Evolutionary conservation across 2,888 invertebrate species (phyloP).

Genomic region (Sepiola atlantica): DNA sequence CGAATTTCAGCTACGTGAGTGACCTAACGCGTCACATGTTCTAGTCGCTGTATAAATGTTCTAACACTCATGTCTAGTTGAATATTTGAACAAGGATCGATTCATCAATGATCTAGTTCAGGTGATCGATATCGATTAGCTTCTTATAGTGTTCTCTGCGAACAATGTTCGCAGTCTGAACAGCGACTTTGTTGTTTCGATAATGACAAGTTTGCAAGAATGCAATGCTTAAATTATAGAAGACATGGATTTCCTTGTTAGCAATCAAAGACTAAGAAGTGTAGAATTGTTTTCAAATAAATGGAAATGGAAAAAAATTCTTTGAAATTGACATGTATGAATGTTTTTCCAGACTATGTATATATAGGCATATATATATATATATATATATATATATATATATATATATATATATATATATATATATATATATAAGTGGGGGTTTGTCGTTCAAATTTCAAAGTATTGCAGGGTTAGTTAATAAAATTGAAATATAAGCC

Average conservation of each 20-base stretch:
- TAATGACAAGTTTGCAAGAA: not conserved
- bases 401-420: too few species aligned
- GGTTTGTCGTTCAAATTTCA: too few species aligned
- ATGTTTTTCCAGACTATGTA: too few species aligned
- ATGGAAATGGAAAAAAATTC: not conserved
- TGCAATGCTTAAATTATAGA: not conserved
- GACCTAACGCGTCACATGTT: not conserved
- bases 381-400: too few species aligned
- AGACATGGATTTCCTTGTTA: not conserved
- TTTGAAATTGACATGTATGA: too few species aligned
- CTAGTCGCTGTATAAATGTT: not conserved
- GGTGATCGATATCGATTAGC: not conserved
- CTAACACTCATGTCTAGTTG: not conserved
- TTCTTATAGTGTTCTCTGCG: not conserved
- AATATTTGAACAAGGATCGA: not conserved
- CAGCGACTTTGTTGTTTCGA: not conserved
- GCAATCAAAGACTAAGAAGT: not conserved
- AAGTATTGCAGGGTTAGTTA: too few species aligned
- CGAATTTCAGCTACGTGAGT: too few species aligned
- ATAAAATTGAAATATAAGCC: too few species aligned
- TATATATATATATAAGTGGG: too few species aligned
- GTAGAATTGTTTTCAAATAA: not conserved
- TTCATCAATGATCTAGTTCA: not conserved
- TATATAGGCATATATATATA: too few species aligned
- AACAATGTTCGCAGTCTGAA: not conserved